Evolutionary conservation across 2,113 vertebrate genomes (phyloP).

Genomic region (Onychorhynchus coronatus): DNA sequence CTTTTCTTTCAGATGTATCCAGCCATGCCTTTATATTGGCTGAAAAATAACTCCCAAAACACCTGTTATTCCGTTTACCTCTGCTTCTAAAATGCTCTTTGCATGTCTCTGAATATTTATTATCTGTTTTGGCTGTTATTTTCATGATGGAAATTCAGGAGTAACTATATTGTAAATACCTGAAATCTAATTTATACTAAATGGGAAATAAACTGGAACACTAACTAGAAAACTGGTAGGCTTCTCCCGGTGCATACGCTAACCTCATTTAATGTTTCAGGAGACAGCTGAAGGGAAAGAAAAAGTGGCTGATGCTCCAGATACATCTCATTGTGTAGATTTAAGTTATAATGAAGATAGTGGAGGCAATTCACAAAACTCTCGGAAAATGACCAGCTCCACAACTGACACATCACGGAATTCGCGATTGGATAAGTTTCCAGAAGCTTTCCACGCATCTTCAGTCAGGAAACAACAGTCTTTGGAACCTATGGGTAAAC

Average conservation of each 20-base stretch:
- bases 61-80: background rate
- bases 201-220: background rate
- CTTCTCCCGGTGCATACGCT: background rate
- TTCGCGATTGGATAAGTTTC: background rate
- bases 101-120: background rate
- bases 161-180: background rate
- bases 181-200: background rate
- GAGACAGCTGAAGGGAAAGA: background rate
- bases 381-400: background rate
- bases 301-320: background rate
- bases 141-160: background rate
- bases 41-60: background rate
- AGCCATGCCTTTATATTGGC: background rate
- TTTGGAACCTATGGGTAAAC: constrained; percentile 59
- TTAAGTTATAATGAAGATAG: background rate
- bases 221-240: background rate
- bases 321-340: constrained; percentile 4
- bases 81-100: background rate
- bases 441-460: background rate
- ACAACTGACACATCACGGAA: background rate
- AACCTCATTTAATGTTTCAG: constrained; percentile 55
- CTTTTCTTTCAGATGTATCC: background rate
- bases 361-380: background rate
- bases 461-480: background rate
- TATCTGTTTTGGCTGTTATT: background rate